phyloP scores from a whole-genome alignment of 2,888 invertebrate species.

The Tetrapedia diversipes region DNA sequence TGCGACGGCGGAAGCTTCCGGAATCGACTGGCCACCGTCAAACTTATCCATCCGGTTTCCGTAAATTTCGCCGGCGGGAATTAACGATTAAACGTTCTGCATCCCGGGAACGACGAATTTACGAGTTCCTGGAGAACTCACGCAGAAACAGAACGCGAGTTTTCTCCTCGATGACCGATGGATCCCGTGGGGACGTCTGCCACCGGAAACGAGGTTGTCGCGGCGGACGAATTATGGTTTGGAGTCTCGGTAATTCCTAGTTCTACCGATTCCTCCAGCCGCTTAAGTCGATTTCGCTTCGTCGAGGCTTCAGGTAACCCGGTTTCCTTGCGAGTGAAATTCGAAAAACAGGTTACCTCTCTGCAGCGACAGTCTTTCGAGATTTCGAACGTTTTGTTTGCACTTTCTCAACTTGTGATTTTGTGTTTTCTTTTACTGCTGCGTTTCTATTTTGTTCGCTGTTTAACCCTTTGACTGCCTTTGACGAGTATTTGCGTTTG shows the following conservation, averaged over 20 bases:
- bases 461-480: no score
- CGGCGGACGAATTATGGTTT: constrained; percentile 21
- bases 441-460: no score
- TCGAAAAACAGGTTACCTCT: no score
- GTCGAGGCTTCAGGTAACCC: no score
- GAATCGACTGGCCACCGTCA: neutral
- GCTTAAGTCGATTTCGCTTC: neutral
- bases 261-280: neutral
- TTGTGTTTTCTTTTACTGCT: no score
- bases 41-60: constrained; percentile 12
- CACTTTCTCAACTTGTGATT: no score
- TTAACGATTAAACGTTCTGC: constrained; percentile 25
- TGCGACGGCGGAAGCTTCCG: no score
- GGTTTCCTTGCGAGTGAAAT: neutral
- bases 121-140: constrained; percentile 1
- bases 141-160: neutral
- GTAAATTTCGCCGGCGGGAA: constrained; percentile 9
- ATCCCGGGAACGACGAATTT: neutral
- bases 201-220: constrained; percentile 15
- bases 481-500: no score
- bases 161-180: constrained; percentile 34
- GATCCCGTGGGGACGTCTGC: constrained; percentile 17
- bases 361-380: no score
- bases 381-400: no score
- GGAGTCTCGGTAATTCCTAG: neutral